Base-by-base conservation (phyloP, 2,113 vertebrate genomes). In the Larimichthys crocea region DNA sequence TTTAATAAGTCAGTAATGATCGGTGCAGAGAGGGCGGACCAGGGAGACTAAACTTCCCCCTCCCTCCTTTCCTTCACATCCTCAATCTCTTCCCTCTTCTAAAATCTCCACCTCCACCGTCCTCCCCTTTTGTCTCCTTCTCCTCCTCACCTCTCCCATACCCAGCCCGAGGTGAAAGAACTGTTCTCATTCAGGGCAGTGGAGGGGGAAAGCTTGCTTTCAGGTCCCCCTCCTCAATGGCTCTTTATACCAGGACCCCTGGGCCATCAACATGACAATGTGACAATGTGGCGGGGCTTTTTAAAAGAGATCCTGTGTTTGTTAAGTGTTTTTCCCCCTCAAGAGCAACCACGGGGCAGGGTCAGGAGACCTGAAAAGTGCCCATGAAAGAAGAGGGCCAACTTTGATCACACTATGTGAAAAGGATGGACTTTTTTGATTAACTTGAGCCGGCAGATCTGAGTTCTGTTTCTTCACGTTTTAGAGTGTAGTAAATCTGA, bases 241-340 rank as follows among this genome's bases (percentile, higher is more conserved):
- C 55, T 86, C 92, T 94, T 94, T 93, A 89, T 89, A 29, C 73
- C 72, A 60, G 70, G 87, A 88, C 89, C 89, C 89, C 80, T 80
- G 89, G 91, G 91, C 88, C 86, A 94, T 94, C 92, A 93, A 90
- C 94, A 95, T 95, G 90, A 95, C 94, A 95, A 94, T 94, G 91
- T 89, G 88, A 92, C 93, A 93, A 90, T 93, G 92, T 84, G 85
- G 91, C 78, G 57, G 89, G 52, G 74, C 85, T 87, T 90, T 92
- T 86, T 79, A 85, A 90, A 93, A 87, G 84, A 92, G 93, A 94
- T 94, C 93, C 93, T 94, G 93, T 94, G 93, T 95, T 94, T 94
- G 94, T 94, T 92, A 93, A 94, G 92, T 86, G 89, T 91, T 86
- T 90, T 82, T 83, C 81, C 83, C 86, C 89, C 92, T 89, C 80